Conservation (phyloP, 2,113 vertebrate genomes). For the Ageneiosus marmoratus region DNA sequence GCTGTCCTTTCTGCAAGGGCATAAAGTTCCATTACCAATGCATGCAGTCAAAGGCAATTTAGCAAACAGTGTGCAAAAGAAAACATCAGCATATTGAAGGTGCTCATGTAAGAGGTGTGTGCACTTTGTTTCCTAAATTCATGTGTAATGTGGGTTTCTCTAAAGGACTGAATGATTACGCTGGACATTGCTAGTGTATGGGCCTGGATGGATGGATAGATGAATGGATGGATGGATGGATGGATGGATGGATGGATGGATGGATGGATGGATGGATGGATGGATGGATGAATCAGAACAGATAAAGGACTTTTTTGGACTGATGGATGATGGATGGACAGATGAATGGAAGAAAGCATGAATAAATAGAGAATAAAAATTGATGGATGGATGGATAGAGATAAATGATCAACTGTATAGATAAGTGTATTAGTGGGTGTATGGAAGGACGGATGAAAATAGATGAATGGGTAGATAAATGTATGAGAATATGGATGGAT, state of each 20-base stretch:
- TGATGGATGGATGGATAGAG: neutral
- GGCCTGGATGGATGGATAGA: neutral
- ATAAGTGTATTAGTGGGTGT: no score
- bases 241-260: neutral
- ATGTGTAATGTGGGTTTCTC: slow-evolving; percentile 69
- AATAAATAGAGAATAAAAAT: neutral
- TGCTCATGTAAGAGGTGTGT: slow-evolving; percentile 75
- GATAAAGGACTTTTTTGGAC: no score
- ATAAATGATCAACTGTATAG: neutral
- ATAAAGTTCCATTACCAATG: slow-evolving; percentile 99
- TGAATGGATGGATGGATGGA: slow-evolving; percentile 12
- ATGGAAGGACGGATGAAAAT: neutral
- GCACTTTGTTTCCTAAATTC: slow-evolving; percentile 76
- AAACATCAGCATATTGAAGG: slow-evolving; percentile 95
- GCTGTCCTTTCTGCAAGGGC: slow-evolving; percentile 99
- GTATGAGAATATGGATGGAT: neutral
- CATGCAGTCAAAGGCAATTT: slow-evolving; percentile 99
- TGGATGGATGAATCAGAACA: neutral
- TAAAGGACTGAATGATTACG: slow-evolving; percentile 38
- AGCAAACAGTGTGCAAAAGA: slow-evolving; percentile 95
- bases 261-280: slow-evolving; percentile 9
- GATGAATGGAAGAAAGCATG: neutral
- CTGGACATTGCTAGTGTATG: slow-evolving; percentile 5
- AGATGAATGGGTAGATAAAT: neutral
- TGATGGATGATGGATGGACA: neutral